Evolutionary conservation across 2,888 invertebrate species (phyloP).

Genomic region (Branchellion lobata): DNA sequence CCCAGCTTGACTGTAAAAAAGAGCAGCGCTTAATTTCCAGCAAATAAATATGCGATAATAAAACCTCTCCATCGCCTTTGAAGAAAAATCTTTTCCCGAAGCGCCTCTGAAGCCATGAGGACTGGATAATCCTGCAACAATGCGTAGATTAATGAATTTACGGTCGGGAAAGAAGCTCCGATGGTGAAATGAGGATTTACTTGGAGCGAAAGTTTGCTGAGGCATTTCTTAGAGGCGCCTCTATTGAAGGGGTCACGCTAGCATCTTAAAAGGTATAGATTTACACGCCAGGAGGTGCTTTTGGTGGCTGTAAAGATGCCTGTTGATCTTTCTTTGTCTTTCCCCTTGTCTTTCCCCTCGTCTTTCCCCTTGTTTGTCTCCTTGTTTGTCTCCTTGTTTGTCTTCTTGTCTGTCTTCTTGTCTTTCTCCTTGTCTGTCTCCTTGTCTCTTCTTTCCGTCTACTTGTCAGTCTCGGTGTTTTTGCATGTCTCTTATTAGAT

Average conservation of each 20-base stretch:
- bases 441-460: no score
- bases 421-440: no score
- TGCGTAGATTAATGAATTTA: slow-evolving; percentile 14
- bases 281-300: neutral
- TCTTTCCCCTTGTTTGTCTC: neutral
- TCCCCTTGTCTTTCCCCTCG: neutral
- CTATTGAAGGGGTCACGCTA: slow-evolving; percentile 17
- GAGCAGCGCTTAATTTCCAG: neutral
- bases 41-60: neutral
- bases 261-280: slow-evolving; percentile 11
- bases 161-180: neutral
- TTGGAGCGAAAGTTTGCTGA: neutral
- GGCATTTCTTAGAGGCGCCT: neutral
- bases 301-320: neutral
- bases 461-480: no score
- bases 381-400: neutral
- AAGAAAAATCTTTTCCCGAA: neutral
- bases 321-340: neutral
- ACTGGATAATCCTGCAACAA: neutral
- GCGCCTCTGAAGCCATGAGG: neutral
- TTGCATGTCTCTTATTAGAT: no score
- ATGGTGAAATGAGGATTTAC: neutral
- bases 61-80: neutral
- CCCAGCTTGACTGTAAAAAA: neutral
- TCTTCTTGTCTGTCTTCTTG: neutral